These are phyloP conservation scores for Platorchestia sp. DNA, from an alignment of 1,140 invertebrate species.

Conservation along the genomic window DNA sequence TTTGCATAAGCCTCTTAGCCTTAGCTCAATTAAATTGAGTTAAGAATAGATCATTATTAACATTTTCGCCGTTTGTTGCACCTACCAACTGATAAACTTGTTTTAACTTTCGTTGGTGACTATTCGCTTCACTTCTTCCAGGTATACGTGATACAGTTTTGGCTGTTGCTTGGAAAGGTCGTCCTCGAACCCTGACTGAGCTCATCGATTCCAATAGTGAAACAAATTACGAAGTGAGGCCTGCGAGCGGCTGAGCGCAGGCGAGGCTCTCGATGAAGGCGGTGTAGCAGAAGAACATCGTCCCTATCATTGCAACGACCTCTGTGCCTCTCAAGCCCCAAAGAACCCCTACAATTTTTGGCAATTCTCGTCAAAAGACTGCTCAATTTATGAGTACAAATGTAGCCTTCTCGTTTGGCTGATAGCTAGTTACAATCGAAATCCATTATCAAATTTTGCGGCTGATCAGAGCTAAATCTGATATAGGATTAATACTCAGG, in stretches of 20 bases:
- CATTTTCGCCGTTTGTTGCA: too few species aligned
- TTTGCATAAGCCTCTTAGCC: too few species aligned
- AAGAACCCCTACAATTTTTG: neutral
- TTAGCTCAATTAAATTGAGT: too few species aligned
- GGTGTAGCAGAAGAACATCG: neutral
- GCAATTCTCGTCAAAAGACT: neutral
- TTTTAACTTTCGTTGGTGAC: too few species aligned
- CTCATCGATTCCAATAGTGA: neutral
- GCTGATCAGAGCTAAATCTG: neutral
- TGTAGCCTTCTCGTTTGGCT: neutral
- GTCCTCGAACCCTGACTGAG: neutral
- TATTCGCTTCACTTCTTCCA: too few species aligned
- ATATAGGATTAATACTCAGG: neutral
- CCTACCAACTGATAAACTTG: too few species aligned
- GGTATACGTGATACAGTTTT: too few species aligned
- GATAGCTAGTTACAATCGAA: neutral
- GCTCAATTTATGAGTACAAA: conserved; percentile 9
- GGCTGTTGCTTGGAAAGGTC: neutral
- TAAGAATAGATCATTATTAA: too few species aligned
- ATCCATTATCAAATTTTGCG: neutral
- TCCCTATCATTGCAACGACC: neutral
- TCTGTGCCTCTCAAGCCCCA: neutral
- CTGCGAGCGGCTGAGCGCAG: neutral
- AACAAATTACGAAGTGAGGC: neutral
- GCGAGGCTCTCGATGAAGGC: neutral